Conservation (phyloP, 2,888 invertebrate genomes). For the Pachymerium ferrugineum region DNA sequence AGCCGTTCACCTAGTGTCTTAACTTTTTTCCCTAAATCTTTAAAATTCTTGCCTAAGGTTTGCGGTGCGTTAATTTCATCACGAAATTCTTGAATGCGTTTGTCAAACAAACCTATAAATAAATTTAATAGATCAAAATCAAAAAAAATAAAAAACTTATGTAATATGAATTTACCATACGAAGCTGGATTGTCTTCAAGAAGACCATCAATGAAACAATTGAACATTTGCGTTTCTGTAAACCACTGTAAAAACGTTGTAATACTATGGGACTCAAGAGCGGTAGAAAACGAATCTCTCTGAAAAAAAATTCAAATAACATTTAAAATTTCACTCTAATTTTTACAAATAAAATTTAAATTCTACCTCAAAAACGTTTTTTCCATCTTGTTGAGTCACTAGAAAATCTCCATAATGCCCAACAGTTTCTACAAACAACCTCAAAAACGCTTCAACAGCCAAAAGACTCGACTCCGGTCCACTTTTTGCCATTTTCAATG, state of each 20-base stretch:
- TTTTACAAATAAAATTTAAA: background rate
- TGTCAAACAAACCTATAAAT: slow-evolving; percentile 38
- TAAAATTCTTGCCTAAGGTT: slow-evolving; percentile 38
- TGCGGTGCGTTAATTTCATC: slow-evolving; percentile 37
- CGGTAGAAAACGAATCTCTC: slow-evolving; percentile 67
- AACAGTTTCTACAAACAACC: slow-evolving; percentile 69
- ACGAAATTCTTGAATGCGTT: slow-evolving; percentile 39
- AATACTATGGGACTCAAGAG: slow-evolving; percentile 59
- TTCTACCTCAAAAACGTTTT: slow-evolving; percentile 49
- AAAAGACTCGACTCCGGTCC: slow-evolving; percentile 58
- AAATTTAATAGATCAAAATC: background rate
- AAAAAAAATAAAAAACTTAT: background rate
- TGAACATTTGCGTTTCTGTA: slow-evolving; percentile 79
- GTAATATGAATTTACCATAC: background rate
- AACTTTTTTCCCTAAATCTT: slow-evolving; percentile 39
- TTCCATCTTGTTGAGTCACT: slow-evolving; percentile 50
- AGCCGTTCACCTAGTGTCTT: slow-evolving; percentile 34
- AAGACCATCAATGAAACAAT: slow-evolving; percentile 60
- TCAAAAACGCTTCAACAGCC: slow-evolving; percentile 70
- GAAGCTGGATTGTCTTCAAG: slow-evolving; percentile 35
- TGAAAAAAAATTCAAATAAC: slow-evolving; percentile 50
- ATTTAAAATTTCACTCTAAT: background rate
- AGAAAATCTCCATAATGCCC: slow-evolving; percentile 63
- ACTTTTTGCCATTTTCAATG: slow-evolving; percentile 49
- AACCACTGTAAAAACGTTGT: slow-evolving; percentile 79